These are phyloP conservation scores for Platyscapa corneri DNA, from an alignment of 1,140 invertebrate species.

Conservation along the genomic window DNA sequence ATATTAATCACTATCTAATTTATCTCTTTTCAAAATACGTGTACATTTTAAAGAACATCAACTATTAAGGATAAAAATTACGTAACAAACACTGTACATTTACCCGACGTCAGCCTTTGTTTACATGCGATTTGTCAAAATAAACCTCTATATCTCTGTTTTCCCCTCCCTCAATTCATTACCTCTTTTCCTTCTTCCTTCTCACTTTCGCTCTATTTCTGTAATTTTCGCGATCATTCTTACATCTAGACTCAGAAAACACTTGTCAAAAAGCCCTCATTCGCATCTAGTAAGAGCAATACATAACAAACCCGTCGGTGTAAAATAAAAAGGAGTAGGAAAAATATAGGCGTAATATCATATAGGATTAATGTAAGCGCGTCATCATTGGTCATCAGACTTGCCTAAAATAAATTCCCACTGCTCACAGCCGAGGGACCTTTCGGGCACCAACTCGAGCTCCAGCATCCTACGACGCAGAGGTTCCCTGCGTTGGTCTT, in stretches of 20 bases:
- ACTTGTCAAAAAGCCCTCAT: neutral
- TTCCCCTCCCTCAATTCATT: neutral
- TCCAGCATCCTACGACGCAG: constrained; percentile 85
- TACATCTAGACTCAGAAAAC: neutral
- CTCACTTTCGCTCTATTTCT: neutral
- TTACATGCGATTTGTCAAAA: constrained; percentile 68
- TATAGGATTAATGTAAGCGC: neutral
- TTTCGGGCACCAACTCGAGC: constrained; percentile 95
- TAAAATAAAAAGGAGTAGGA: too few relatives aligned
- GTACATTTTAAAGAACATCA: neutral
- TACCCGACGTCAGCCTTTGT: constrained; percentile 59
- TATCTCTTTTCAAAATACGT: neutral
- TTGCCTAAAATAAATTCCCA: constrained; percentile 98
- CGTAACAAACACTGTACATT: constrained; percentile 57
- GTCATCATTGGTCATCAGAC: constrained; percentile 60
- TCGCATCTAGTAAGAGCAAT: neutral
- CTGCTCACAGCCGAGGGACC: constrained; percentile 95
- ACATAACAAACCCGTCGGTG: neutral
- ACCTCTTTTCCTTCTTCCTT: too few relatives aligned
- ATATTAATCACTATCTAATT: neutral
- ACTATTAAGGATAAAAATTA: constrained; percentile 56
- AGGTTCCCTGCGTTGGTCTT: constrained; percentile 32
- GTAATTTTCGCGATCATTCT: neutral
- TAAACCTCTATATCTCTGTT: constrained; percentile 41
- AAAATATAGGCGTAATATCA: neutral